phyloP scores from a whole-genome alignment of 2,888 invertebrate species.

The Eremobia ochroleuca region DNA sequence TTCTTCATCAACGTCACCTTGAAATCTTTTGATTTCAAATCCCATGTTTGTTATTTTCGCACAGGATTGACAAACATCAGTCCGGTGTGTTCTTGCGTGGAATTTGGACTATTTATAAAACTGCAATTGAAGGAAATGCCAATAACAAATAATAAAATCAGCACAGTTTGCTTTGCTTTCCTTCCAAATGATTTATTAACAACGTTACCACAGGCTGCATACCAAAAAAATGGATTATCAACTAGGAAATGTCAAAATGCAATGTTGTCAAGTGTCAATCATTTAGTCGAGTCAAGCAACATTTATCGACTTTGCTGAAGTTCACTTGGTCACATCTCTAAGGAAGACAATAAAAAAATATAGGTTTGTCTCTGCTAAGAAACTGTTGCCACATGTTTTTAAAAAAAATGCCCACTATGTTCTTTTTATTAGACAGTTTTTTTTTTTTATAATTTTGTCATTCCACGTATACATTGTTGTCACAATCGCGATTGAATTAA shows the following conservation, averaged over 20 bases:
- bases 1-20: conserved; percentile 99
- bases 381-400: conserved; percentile 24
- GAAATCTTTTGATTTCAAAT: conserved; percentile 98
- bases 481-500: background rate
- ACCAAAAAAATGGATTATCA: background rate
- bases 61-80: conserved; percentile 75
- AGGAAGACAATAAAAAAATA: background rate
- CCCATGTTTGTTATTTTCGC: conserved; percentile 93
- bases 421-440: no score
- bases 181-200: conserved; percentile 45
- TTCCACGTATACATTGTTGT: background rate
- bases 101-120: conserved; percentile 66
- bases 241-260: conserved; percentile 32
- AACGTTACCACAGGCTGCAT: conserved; percentile 52
- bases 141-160: conserved; percentile 72
- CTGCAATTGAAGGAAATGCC: conserved; percentile 72
- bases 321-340: background rate
- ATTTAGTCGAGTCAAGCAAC: conserved; percentile 45
- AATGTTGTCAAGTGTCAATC: conserved; percentile 22
- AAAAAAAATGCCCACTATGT: background rate
- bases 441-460: no score
- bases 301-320: no score
- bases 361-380: conserved; percentile 1
- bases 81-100: conserved; percentile 57
- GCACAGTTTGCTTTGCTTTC: conserved; percentile 60